Evolutionary conservation across 2,113 vertebrate species (phyloP), one percentile per base, ranked within the genome.

Genomic region (Lagopus leucura): DNA sequence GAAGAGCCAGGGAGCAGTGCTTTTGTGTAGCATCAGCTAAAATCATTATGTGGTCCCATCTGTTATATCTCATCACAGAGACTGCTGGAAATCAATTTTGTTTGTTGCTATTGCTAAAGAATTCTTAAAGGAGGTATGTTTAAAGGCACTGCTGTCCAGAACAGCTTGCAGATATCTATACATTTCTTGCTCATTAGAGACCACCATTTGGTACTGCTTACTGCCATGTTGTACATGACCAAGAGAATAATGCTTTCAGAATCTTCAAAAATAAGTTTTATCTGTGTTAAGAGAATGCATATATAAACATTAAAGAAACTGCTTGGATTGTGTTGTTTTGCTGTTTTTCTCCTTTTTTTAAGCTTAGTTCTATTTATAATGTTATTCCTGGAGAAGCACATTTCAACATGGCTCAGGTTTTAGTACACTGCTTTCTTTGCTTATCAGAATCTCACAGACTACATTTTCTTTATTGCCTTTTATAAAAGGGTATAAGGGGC

Each of bases 11-110:
- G 57, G 69, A 94, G 91, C 50, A 32, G 20, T 2, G 15, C 8
- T 82, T 86, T 85, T 82, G 52, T 86, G 82, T 40, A 52, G 42
- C 6, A 2, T 93, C 92, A 96, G 94, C 92, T 91, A 52, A 93
- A 96, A 75, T 64, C 1, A 1, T 79, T 64, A 52, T 64, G 71
- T 69, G 60, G 67, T 22, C 55, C 89, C 93, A 96, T 95, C 90
- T 95, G 88, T 71, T 92, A 74, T 6, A 71, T n/a, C 50, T 94
- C 82, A 82, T 80, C 27, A 54, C 40, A 79, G 63, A 64, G 22
- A 55, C 75, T 80, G 57, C 55, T 86, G 54, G 48, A 69, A 40
- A 15, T 70, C 60, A 64, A 38, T 66, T 78, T 58, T 42, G 7
- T 32, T 69, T 80, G 25, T 42, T 88, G 24, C 32, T 80, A 16